A percentile compares a stretch with the other conserved stretches of the same genome.
Evolutionary conservation across 2,797 vertebrate genomes (phyloP).

Genomic region (Coendou prehensilis): DNA sequence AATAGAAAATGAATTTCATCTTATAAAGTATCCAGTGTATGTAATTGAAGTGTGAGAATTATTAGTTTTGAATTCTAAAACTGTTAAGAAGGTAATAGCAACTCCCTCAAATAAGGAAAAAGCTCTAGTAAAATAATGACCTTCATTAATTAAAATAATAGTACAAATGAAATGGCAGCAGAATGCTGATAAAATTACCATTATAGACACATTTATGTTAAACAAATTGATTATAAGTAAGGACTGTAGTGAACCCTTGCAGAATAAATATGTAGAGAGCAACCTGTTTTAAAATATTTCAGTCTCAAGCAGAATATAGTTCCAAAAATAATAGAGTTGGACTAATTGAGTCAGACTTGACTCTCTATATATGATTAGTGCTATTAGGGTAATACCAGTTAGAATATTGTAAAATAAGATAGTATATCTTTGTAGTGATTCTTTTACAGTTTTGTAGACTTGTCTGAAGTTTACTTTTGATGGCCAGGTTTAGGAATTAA

Average conservation of each 20-base stretch:
- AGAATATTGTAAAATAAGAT: not conserved
- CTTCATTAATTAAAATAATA: slow-evolving; percentile 77
- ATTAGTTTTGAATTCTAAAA: slow-evolving; percentile 58
- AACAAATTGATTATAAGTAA: slow-evolving; percentile 36
- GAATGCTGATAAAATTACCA: slow-evolving; percentile 65
- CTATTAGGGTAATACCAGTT: not conserved
- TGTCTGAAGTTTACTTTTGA: slow-evolving; percentile 15
- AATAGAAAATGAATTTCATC: slow-evolving; percentile 19
- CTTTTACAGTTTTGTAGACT: not conserved
- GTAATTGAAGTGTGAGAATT: not conserved
- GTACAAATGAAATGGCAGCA: slow-evolving; percentile 21
- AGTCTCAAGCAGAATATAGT: not conserved
- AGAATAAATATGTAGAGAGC: not conserved
- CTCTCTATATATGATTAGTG: rapidly evolving
- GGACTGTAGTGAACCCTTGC: rapidly evolving
- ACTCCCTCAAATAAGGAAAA: not conserved
- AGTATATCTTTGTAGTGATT: rapidly evolving
- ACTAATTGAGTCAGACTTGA: not conserved
- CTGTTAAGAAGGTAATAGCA: not conserved
- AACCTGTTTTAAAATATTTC: slow-evolving; percentile 35
- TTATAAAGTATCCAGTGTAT: slow-evolving; percentile 30
- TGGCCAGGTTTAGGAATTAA: slow-evolving; percentile 29
- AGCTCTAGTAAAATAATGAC: slow-evolving; percentile 45
- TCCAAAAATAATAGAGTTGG: not conserved
- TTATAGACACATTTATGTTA: not conserved